Base-by-base conservation (phyloP, 2,797 vertebrate species). In the Enteromius trimaculatus region DNA sequence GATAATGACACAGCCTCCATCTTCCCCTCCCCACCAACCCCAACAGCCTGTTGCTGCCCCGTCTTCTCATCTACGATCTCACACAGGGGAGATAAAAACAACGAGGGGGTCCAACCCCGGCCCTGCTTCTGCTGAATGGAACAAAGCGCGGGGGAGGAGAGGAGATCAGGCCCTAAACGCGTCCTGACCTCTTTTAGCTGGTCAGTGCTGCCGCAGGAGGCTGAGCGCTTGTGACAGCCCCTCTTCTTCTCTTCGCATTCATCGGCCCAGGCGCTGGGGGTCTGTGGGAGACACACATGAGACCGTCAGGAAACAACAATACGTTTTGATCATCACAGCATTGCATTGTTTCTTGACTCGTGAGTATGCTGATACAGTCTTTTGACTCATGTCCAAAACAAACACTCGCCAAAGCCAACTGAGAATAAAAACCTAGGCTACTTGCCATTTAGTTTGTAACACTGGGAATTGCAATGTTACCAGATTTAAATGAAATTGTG, bases 141-240 rank as follows among this genome's bases (percentile, higher is more conserved):
- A 85, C 82, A 88, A 51, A 74, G 77, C 51, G 16, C 49, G 78
- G 51, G 68, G 71, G 49, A 79, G 65, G 69, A 80, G 74, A 85
- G 80, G 81, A 86, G 53, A 85, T 81, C 86, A 31, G 51, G 71
- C 44, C 44, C 62, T 79, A 69, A 80, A 68, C 53, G 62, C 42
- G 47, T 90, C 79, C 95, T 94, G 89, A 97, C 96, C 96, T 97
- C 96, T 88, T 97, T 97, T 76, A 97, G 95, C 77, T 97, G 96
- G 89, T 96, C 96, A 62, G 94, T 96, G 88, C 95, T 97, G 87
- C 96, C 96, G 96, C 96, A 97, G 0, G 96, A 97, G 6, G 96
- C 95, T 29, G 96, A 97, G 34, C 96, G 96, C 85, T 96, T 96
- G 89, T 97, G 96, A 39, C 95, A 97, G 21, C 91, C 94, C 91